These are phyloP conservation scores for Catamblyrhynchus diadema DNA, from an alignment of 2,797 vertebrate genomes.

Conservation along the genomic window DNA sequence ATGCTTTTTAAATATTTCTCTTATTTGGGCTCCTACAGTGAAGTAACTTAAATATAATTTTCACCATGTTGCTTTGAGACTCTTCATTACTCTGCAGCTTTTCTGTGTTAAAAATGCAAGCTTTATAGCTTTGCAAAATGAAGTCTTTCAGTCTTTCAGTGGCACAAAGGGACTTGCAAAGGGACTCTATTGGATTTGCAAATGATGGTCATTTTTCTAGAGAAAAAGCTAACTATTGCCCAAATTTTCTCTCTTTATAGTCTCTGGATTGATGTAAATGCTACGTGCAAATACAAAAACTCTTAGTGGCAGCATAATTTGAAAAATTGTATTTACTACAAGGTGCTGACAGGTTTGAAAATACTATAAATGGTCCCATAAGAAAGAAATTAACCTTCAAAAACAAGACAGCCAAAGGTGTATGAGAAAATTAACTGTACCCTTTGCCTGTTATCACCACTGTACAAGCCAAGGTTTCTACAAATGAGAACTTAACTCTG, in stretches of 20 bases:
- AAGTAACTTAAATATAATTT: neutral
- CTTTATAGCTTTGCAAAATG: neutral
- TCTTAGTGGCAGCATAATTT: neutral
- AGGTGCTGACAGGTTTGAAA: neutral
- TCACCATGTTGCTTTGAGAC: neutral
- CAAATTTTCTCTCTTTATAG: neutral
- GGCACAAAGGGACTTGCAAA: neutral
- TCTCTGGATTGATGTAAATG: neutral
- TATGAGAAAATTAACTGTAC: neutral
- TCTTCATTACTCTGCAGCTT: neutral
- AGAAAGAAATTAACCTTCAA: neutral
- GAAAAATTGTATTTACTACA: constrained; percentile 18
- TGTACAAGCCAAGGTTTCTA: neutral
- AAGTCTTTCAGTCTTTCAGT: neutral
- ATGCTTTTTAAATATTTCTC: neutral
- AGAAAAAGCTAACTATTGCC: neutral
- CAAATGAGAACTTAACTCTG: neutral
- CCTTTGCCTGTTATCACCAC: neutral
- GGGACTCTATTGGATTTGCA: neutral
- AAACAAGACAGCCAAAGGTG: neutral
- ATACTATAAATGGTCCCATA: neutral
- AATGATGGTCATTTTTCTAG: neutral
- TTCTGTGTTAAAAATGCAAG: neutral
- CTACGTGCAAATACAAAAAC: neutral
- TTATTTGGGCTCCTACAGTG: neutral